These are phyloP conservation scores for Penaeus monodon DNA, from an alignment of 2,888 invertebrate species.

Conservation along the genomic window DNA sequence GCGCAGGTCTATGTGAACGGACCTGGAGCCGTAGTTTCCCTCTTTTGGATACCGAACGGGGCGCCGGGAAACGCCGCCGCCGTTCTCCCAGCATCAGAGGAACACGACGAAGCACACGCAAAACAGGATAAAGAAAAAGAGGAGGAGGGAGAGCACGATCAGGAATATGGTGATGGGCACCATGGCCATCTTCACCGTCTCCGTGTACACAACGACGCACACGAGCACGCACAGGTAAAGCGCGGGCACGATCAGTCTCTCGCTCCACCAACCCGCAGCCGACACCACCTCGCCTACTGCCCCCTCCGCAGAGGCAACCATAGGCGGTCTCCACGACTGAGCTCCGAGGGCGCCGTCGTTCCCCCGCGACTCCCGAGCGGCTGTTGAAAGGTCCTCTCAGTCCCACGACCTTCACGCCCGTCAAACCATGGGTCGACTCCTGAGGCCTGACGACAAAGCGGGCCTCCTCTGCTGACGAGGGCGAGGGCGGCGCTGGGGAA, in stretches of 20 bases:
- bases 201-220: conserved; percentile 51
- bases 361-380: conserved; percentile 1
- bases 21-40: neutral
- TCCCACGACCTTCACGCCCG: neutral
- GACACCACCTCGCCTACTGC: conserved; percentile 6
- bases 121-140: conserved; percentile 63
- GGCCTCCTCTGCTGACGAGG: neutral
- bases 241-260: conserved; percentile 39
- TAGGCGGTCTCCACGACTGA: neutral
- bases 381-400: neutral
- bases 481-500: neutral
- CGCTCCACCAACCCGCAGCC: conserved; percentile 36
- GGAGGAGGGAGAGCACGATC: conserved; percentile 62
- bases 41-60: conserved; percentile 21
- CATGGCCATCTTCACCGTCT: conserved; percentile 57
- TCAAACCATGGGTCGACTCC: neutral
- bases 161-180: conserved; percentile 64
- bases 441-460: too few relatives aligned
- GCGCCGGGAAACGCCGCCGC: conserved; percentile 27
- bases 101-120: conserved; percentile 65
- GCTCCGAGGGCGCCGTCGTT: neutral
- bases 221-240: conserved; percentile 48
- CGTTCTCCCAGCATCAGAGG: conserved; percentile 56
- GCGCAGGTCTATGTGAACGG: conserved; percentile 12
- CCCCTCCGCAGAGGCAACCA: conserved; percentile 9